These are phyloP conservation scores for Acrossocheilus fasciatus DNA, from an alignment of 2,797 vertebrate genomes.

Conservation along the genomic window DNA sequence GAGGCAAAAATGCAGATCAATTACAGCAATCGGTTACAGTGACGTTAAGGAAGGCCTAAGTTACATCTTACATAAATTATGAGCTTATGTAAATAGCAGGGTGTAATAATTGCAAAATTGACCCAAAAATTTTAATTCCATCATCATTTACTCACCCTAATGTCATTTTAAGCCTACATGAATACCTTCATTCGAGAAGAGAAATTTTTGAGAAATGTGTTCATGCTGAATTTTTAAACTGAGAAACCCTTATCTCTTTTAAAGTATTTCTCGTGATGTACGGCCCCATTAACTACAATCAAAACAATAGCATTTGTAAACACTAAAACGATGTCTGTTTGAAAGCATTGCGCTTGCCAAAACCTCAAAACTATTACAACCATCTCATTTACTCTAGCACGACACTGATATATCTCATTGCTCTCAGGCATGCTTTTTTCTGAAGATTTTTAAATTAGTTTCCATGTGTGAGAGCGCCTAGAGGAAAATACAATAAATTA, in stretches of 20 bases:
- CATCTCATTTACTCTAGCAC: neutral
- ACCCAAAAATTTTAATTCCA: neutral
- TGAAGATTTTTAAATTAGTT: neutral
- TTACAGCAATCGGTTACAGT: neutral
- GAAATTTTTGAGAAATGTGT: neutral
- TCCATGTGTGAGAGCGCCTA: neutral
- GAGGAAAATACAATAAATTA: neutral
- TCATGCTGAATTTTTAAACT: neutral
- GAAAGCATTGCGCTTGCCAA: neutral
- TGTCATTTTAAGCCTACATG: neutral
- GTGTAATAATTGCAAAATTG: neutral
- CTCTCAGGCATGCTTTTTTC: slow-evolving; percentile 4
- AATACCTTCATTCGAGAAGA: neutral
- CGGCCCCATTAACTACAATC: neutral
- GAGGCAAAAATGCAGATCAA: neutral
- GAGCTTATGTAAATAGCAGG: slow-evolving; percentile 10
- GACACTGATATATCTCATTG: neutral
- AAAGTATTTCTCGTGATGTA: neutral
- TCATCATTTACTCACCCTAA: neutral
- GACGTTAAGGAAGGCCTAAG: neutral
- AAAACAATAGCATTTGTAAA: neutral
- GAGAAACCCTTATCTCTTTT: neutral
- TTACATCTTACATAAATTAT: slow-evolving; percentile 6
- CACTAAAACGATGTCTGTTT: neutral
- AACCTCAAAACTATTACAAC: slow-evolving; percentile 22